Evolutionary conservation across 2,113 vertebrate genomes (phyloP).

Genomic region (Alethe castanea): DNA sequence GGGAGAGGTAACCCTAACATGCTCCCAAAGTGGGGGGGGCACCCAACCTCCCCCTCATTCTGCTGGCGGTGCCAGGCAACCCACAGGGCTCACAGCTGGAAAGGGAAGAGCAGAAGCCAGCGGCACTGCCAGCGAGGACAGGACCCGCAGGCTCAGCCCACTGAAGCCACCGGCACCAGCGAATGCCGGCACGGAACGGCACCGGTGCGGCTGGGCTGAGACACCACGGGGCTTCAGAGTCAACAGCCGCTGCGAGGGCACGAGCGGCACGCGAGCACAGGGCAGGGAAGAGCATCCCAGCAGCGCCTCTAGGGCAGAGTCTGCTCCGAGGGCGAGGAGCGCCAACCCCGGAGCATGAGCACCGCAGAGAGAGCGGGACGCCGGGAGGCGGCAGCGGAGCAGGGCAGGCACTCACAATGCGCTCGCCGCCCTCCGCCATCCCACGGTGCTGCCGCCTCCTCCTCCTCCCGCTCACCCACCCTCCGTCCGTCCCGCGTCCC

Average conservation of each 20-base stretch:
- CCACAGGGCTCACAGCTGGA: not conserved
- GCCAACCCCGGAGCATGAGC: not conserved
- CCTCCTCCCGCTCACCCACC: not conserved
- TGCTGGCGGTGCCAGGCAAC: fast-evolving
- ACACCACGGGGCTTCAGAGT: not conserved
- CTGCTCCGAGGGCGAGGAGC: not conserved
- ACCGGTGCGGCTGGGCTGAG: not conserved
- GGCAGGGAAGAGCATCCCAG: not conserved
- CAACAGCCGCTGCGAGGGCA: not conserved
- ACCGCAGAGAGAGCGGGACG: too few relatives aligned
- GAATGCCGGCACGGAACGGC: not conserved
- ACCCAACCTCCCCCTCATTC: not conserved
- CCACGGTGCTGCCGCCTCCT: not conserved
- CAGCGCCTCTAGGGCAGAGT: not conserved
- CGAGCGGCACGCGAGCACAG: fast-evolving
- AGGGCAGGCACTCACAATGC: slow-evolving; percentile 5
- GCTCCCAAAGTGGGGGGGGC: fast-evolving
- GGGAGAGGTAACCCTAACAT: not conserved
- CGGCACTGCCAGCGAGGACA: fast-evolving
- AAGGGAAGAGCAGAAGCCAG: not conserved
- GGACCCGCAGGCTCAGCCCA: not conserved
- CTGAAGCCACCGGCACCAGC: not conserved
- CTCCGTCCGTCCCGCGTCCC: not conserved
- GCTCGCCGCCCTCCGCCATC: slow-evolving; percentile 48
- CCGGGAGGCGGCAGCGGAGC: not conserved